Conservation (phyloP, 2,797 vertebrate species). For the Liparis tanakae region DNA sequence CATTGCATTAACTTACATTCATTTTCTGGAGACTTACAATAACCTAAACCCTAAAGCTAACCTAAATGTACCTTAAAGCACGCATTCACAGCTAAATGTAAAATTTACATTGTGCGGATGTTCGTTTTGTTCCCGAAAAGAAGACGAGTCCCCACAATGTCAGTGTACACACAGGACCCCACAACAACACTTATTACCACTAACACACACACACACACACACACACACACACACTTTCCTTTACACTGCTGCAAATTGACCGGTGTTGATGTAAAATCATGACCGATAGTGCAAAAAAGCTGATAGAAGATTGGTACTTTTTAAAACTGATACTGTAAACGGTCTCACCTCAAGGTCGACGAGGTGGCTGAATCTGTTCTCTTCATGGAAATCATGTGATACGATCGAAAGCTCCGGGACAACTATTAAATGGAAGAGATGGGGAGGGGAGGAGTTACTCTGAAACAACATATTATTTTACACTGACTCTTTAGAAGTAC, state of each 20-base stretch:
- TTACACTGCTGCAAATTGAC: slow-evolving; percentile 32
- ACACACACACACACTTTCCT: slow-evolving; percentile 3
- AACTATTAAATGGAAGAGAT: not conserved
- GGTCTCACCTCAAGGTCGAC: not conserved
- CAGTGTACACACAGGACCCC: not conserved
- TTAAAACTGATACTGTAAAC: slow-evolving; percentile 6
- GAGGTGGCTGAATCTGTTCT: not conserved
- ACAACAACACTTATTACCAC: not conserved
- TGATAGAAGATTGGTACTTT: slow-evolving; percentile 10
- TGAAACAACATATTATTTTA: not conserved
- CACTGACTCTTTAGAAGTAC: not conserved
- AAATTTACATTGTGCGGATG: not conserved
- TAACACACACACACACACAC: slow-evolving; percentile 8
- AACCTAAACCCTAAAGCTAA: not conserved
- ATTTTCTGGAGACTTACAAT: not conserved
- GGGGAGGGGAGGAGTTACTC: not conserved
- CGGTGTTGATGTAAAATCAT: slow-evolving; percentile 23
- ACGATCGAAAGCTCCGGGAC: not conserved
- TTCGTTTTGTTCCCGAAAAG: not conserved
- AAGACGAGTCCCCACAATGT: not conserved
- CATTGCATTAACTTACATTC: not conserved
- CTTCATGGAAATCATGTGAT: not conserved
- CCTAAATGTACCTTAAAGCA: not conserved
- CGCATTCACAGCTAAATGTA: not conserved
- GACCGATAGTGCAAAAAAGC: not conserved